Evolutionary conservation across 2,113 vertebrate genomes (phyloP), one percentile per base, ranked within the genome.

Genomic region (Ceuthmochares aereus): DNA sequence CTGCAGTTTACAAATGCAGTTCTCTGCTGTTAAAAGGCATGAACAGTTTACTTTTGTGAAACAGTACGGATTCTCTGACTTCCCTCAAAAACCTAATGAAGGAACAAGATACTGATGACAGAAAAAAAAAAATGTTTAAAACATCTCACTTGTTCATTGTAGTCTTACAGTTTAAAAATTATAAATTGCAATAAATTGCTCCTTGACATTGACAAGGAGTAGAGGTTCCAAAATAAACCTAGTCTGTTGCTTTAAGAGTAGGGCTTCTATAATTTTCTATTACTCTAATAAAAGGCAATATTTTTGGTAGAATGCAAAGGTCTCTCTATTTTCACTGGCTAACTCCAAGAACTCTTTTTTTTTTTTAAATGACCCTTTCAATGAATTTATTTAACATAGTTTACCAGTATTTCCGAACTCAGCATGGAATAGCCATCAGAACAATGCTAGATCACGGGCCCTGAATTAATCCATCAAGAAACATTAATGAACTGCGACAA

Each of bases 401-500:
- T 96, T 97, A 97, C 89, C 89, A 97, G 51, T 94, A 97, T 96
- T 96, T 97, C 79, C 42, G 97, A 97, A 97, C 83, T 88, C 86
- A 96, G 94, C 67, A 96, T 42, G 85, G 95, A 97, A 97, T 97
- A 98, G 85, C 76, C 77, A 96, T 95, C 94, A 94, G 70, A 88
- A 95, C 0, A 14, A 92, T 45, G 88, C 70, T 84, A 94, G 88
- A 97, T 98, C 97, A 98, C 84, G 69, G 70, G 82, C 62, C 92
- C 82, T 98, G 98, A 99, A 98, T 98, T 98, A 98, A 98, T 98
- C 97, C 93, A 26, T 97, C 98, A 98, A 97, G 97, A 98, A 96
- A 89, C 97, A 97, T 98, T 99, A 99, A 99, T 98, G 96, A 97
- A 97, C 95, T 95, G 60, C 96, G 98, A 99, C 98, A 98, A 98